Percentiles rank a stretch among this genome's conserved stretches.
These are phyloP conservation scores for Colossoma macropomum DNA, from an alignment of 2,113 vertebrate genomes.

Conservation along the genomic window DNA sequence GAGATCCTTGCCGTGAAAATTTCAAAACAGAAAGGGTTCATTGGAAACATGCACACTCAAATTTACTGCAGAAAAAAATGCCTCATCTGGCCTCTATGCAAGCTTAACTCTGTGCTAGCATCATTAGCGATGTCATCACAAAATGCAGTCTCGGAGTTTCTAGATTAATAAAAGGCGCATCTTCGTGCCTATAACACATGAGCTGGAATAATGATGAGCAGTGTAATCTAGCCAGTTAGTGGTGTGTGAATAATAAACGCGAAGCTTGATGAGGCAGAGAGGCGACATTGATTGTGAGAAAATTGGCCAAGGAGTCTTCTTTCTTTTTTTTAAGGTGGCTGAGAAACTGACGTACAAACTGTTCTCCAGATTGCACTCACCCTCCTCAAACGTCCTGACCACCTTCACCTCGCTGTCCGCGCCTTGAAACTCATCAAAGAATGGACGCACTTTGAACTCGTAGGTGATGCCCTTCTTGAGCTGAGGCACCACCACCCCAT, in stretches of 20 bases:
- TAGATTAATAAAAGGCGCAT: constrained; percentile 23
- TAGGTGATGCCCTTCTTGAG: constrained; percentile 94
- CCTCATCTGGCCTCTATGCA: constrained; percentile 4
- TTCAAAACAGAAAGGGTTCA: constrained; percentile 13
- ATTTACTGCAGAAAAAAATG: neutral
- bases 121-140: constrained; percentile 30
- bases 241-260: constrained; percentile 44
- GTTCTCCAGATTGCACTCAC: constrained; percentile 71
- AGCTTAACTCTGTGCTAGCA: constrained; percentile 14
- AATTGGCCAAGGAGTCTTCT: constrained; percentile 79
- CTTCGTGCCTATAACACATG: constrained; percentile 5
- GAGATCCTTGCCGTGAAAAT: neutral
- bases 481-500: constrained; percentile 88
- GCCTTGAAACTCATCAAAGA: constrained; percentile 99
- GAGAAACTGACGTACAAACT: no score
- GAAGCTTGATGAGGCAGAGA: constrained; percentile 21
- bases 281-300: neutral
- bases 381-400: constrained; percentile 96
- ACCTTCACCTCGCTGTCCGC: constrained; percentile 96
- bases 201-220: constrained; percentile 39
- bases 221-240: constrained; percentile 19
- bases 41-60: constrained; percentile 3
- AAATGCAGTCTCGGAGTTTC: constrained; percentile 22
- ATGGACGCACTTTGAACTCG: constrained; percentile 95
- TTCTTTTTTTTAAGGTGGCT: neutral